Percentiles rank a stretch among this genome's conserved stretches.
phyloP scores from a whole-genome alignment of 2,797 vertebrate species.

The Sparidentex hasta region DNA sequence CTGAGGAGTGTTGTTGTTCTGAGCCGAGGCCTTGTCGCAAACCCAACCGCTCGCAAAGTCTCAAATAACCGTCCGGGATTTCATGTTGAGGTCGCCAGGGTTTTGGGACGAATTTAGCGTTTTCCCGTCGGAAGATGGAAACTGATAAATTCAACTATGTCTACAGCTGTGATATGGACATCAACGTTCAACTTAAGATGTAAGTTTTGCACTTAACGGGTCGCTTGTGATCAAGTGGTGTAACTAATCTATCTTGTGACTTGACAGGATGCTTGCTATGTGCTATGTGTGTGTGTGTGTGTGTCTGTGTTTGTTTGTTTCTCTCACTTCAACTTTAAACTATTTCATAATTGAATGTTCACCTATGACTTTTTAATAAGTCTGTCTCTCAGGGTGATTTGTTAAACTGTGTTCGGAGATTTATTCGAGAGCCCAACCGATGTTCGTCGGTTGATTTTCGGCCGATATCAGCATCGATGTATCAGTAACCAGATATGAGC shows the following conservation, averaged over 20 bases:
- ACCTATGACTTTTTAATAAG: too few relatives aligned
- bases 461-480: too few relatives aligned
- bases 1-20: constrained; percentile 31
- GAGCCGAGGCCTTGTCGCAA: constrained; percentile 74
- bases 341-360: too few relatives aligned
- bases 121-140: constrained; percentile 84
- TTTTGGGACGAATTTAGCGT: constrained; percentile 37
- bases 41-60: constrained; percentile 53
- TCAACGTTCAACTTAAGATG: constrained; percentile 98
- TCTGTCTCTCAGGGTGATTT: too few relatives aligned
- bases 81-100: constrained; percentile 66
- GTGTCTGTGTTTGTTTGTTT: neutral
- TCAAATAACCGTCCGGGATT: constrained; percentile 57
- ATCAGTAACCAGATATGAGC: too few relatives aligned
- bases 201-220: constrained; percentile 79
- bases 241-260: constrained; percentile 61
- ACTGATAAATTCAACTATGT: constrained; percentile 95
- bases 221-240: constrained; percentile 12
- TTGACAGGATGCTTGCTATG: constrained; percentile 42
- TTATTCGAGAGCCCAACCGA: too few relatives aligned
- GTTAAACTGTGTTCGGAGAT: neutral
- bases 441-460: too few relatives aligned
- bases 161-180: constrained; percentile 97
- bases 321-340: neutral
- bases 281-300: neutral